A percentile compares a stretch with the other conserved stretches of the same genome.
These are phyloP conservation scores for Cottus gobio DNA, from an alignment of 2,113 vertebrate species.

Conservation along the genomic window DNA sequence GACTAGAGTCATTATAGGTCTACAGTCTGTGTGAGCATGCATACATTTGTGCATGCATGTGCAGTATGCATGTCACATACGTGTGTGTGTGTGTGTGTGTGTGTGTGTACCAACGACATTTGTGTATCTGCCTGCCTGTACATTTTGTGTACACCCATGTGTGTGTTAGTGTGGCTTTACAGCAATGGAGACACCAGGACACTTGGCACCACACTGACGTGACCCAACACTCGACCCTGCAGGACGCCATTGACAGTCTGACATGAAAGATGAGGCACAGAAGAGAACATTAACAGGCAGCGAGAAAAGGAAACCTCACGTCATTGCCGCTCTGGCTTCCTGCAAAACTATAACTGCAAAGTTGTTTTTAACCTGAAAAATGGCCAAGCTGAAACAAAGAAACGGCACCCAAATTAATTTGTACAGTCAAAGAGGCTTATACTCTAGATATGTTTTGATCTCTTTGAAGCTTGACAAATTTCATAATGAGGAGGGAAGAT, in stretches of 20 bases:
- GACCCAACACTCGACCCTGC: slow-evolving; percentile 69
- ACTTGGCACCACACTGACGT: slow-evolving; percentile 73
- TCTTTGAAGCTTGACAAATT: slow-evolving; percentile 42
- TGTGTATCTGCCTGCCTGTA: slow-evolving; percentile 42
- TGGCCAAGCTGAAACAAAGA: not conserved
- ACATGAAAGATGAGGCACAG: slow-evolving; percentile 63
- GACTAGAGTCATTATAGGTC: slow-evolving; percentile 49
- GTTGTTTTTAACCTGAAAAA: not conserved
- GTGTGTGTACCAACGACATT: slow-evolving; percentile 21
- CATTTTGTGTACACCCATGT: slow-evolving; percentile 54
- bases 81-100: slow-evolving; percentile 38
- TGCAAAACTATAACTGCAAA: not conserved
- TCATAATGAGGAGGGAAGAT: slow-evolving; percentile 19
- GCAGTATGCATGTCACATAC: slow-evolving; percentile 39
- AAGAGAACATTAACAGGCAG: slow-evolving; percentile 21
- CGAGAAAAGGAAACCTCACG: slow-evolving; percentile 2
- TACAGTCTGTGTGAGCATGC: slow-evolving; percentile 32
- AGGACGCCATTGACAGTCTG: slow-evolving; percentile 57
- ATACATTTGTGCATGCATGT: slow-evolving; percentile 49
- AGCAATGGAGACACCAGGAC: slow-evolving; percentile 69
- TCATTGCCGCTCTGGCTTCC: slow-evolving; percentile 17
- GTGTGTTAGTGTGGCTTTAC: slow-evolving; percentile 57
- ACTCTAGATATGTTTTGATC: slow-evolving; percentile 29
- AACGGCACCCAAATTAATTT: not conserved
- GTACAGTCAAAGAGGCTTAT: not conserved